Percentiles rank a stretch among this genome's conserved stretches.
Conservation (phyloP, 2,888 invertebrate genomes). For the Julus scanicus region DNA sequence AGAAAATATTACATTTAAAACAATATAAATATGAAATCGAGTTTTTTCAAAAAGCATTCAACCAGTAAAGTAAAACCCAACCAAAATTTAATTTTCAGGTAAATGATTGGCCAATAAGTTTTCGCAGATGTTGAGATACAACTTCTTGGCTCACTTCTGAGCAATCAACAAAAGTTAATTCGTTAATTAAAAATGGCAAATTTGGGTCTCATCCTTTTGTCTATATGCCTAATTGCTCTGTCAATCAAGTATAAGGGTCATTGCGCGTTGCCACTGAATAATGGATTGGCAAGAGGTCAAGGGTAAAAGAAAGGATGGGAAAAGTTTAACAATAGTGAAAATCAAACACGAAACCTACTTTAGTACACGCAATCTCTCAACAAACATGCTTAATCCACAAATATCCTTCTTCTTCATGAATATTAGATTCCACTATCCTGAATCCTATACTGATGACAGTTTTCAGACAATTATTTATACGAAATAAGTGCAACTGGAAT, state of each 20-base stretch:
- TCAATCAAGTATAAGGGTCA: neutral
- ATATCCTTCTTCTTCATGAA: neutral
- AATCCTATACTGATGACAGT: neutral
- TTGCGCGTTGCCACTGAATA: slow-evolving; percentile 21
- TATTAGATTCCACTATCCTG: no score
- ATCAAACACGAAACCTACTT: neutral
- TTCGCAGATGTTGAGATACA: neutral
- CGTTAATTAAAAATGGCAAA: slow-evolving; percentile 33
- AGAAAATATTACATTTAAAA: no score
- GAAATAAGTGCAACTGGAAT: no score
- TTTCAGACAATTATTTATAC: no score
- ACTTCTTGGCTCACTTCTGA: neutral
- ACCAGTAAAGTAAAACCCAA: no score
- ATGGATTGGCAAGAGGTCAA: slow-evolving; percentile 33
- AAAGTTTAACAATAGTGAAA: neutral
- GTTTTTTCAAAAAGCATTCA: no score
- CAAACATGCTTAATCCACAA: neutral
- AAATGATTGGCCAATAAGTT: no score
- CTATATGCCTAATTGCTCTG: slow-evolving; percentile 27
- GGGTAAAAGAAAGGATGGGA: slow-evolving; percentile 19
- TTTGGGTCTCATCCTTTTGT: slow-evolving; percentile 28
- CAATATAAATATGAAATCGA: no score
- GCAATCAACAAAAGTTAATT: slow-evolving; percentile 25
- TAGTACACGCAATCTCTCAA: neutral
- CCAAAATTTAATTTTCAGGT: no score